Percentiles rank a stretch among this genome's conserved stretches.
Evolutionary conservation across 2,113 vertebrate genomes (phyloP).

Genomic region (Ginglymostoma cirratum): DNA sequence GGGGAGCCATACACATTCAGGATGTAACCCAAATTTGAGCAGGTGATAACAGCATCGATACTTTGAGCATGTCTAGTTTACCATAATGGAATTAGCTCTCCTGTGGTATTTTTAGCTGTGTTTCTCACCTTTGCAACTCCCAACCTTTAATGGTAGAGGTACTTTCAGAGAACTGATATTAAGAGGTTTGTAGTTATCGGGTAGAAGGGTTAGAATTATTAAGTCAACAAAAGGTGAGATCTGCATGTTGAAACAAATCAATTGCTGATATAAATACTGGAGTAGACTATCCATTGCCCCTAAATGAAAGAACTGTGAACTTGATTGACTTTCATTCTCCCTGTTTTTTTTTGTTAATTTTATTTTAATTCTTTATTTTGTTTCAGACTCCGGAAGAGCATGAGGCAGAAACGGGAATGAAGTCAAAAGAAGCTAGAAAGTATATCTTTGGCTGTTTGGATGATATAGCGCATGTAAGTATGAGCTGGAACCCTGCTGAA

Average conservation of each 20-base stretch:
- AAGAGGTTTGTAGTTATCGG: neutral
- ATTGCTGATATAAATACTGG: neutral
- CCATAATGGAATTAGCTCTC: neutral
- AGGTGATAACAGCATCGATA: neutral
- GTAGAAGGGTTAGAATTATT: no score
- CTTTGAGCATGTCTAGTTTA: neutral
- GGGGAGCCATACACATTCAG: neutral
- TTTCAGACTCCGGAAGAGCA: constrained; percentile 89
- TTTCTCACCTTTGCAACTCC: neutral
- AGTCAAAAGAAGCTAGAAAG: constrained; percentile 98
- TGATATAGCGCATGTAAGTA: constrained; percentile 94
- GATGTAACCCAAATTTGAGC: neutral
- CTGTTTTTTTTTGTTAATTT: neutral
- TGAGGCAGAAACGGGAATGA: constrained; percentile 93
- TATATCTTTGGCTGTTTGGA: constrained; percentile 99
- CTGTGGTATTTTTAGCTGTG: neutral
- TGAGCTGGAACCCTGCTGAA: neutral
- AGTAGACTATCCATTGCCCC: neutral
- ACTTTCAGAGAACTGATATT: neutral
- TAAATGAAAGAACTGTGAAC: neutral
- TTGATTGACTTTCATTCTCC: neutral
- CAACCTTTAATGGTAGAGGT: neutral
- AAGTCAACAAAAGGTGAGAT: neutral
- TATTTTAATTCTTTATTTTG: constrained; percentile 41
- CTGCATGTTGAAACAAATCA: neutral